Evolutionary conservation across 2,113 vertebrate species (phyloP), one percentile per base, ranked within the genome.

Genomic region (Oriolus oriolus): DNA sequence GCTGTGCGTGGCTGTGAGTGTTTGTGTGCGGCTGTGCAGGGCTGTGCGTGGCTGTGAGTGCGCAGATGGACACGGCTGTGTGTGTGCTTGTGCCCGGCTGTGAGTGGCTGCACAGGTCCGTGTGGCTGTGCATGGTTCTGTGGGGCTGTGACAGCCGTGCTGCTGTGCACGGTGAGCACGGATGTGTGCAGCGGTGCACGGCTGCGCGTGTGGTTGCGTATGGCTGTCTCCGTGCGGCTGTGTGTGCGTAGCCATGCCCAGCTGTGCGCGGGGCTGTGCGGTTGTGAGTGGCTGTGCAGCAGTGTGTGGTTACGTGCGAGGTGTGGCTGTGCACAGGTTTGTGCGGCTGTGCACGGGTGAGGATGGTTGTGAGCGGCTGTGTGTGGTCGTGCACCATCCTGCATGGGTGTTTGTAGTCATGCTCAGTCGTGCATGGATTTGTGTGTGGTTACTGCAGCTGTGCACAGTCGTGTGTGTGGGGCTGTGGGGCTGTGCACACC

Each of bases 371-470:
- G 53, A 16, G 7, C 7, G 6, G 30, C 13, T 42, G 10, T 63
- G 57, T 21, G 56, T 24, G 3, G 47, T 13, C 10, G 27, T 35
- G 50, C 27, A 3, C 2, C 12, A 8, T 6, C n/a, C 63, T 33
- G 41, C 42, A 10, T 2, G 2, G 16, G 4, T 54, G 11, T 20
- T 11, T n/a, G 12, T 50, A 56, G 21, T 20, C 3, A 1, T 14
- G 8, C 33, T 45, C 41, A 6, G 50, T 2, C 1, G 50, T 37
- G 41, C 33, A 4, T 4, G 42, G 21, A 4, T 56, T 6, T 21
- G 22, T 57, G 52, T 33, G 52, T 15, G 30, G 23, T 41, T 28
- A 33, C 66, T 21, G 10, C 63, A 33, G n/a, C 28, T 68, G 41
- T 33, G 52, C 50, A 66, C 49, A 44, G 33, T 28, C n/a, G n/a